Base-by-base conservation (phyloP, 2,797 vertebrate species). In the Phalloptychus januarius region DNA sequence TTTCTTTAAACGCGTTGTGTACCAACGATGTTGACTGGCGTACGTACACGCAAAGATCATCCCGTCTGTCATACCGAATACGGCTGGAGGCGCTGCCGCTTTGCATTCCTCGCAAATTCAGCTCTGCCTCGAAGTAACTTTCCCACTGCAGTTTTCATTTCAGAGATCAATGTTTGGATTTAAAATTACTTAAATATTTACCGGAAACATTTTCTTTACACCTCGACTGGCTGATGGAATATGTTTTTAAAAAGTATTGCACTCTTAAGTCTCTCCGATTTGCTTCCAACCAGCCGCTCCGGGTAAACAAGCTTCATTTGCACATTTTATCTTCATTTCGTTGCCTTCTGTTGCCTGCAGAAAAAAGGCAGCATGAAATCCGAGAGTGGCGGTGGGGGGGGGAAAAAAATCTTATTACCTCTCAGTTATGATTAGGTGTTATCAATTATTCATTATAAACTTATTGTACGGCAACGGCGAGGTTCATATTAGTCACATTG, bases 391-490 rank as follows among this genome's bases (percentile, higher is more conserved):
- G 78, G n/a, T n/a, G 0, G 20, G 18, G 18, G 4, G 23, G 20
- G 25, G 2, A 50, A 50, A 87, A 83, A 90, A 89, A 78, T 87
- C 76, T 79, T 86, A 89, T 90, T 89, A 87, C 85, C 81, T 87
- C 86, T 91, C 87, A 83, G 81, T 92, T 92, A 85, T 90, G 90
- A 93, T 94, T 88, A 88, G 78, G 63, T 81, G 74, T 87, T 86
- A 89, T 94, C 86, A 89, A 90, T 92, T 90, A 93, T 93, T 91
- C 85, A 92, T 88, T 81, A 76, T 78, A 44, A 81, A 84, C 78
- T 85, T 86, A 89, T 87, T 85, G 87, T 89, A 88, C 80, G 88
- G 87, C 89, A 87, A 81, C 77, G 74, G 74, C 81, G 76, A 85
- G 86, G 88, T 91, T 92, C 74, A 88, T 91, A 93, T 86, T 85